Evolutionary conservation across 2,888 invertebrate species (phyloP).

Genomic region (Limnephilus auricula): DNA sequence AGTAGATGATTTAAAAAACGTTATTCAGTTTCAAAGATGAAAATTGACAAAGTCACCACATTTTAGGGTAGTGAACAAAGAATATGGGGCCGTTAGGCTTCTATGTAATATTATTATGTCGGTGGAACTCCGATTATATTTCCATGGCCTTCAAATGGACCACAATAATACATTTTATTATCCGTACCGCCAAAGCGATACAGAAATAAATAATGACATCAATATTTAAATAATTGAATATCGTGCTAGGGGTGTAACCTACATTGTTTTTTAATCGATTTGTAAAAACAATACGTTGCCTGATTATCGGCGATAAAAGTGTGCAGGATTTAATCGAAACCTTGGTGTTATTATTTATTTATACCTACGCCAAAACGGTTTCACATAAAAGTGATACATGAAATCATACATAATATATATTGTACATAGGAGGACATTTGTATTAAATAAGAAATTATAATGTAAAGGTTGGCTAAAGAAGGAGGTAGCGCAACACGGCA

Average conservation of each 20-base stretch:
- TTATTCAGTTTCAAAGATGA: too few species aligned
- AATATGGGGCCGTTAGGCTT: neutral
- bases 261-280: neutral
- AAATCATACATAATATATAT: too few species aligned
- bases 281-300: neutral
- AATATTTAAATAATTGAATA: constrained; percentile 14
- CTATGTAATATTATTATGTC: neutral
- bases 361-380: too few species aligned
- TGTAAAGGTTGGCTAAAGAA: too few species aligned
- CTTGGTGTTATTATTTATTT: neutral
- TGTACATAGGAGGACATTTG: too few species aligned
- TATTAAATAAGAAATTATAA: too few species aligned
- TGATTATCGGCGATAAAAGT: neutral
- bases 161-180: constrained; percentile 6
- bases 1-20: too few species aligned
- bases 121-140: constrained; percentile 2
- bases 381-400: too few species aligned
- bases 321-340: neutral
- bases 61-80: neutral
- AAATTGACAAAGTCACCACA: too few species aligned
- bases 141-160: constrained; percentile 31
- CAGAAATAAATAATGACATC: constrained; percentile 26
- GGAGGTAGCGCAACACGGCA: too few species aligned
- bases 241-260: neutral
- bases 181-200: constrained; percentile 13